Evolutionary conservation across 2,888 invertebrate genomes (phyloP).

Genomic region (Drosophila mimica): DNA sequence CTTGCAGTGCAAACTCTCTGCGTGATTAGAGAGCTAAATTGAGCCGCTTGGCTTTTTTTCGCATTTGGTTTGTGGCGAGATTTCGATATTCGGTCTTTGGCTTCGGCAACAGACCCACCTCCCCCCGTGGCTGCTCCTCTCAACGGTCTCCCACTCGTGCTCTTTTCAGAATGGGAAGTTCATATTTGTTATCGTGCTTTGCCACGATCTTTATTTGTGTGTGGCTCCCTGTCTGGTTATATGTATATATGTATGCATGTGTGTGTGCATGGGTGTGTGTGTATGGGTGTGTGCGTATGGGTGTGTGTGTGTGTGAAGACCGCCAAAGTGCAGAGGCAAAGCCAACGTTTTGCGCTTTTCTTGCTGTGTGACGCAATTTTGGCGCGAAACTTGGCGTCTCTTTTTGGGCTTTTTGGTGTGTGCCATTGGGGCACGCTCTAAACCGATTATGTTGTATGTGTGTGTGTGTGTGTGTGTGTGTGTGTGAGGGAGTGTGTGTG

Average conservation of each 20-base stretch:
- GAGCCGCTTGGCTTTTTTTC: conserved; percentile 54
- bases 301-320: conserved; percentile 42
- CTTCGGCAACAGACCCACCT: not conserved
- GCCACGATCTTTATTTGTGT: conserved; percentile 67
- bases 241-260: conserved; percentile 1
- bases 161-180: conserved; percentile 60
- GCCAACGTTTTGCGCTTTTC: conserved; percentile 43
- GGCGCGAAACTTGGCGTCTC: conserved; percentile 79
- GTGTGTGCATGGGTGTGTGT: conserved; percentile 13
- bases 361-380: conserved; percentile 75
- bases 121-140: not conserved
- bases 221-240: conserved; percentile 47
- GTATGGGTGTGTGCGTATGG: conserved; percentile 12
- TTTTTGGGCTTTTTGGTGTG: conserved; percentile 60
- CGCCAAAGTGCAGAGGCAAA: conserved; percentile 64
- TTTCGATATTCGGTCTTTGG: conserved; percentile 49
- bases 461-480: conserved; percentile 6
- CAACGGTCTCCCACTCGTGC: conserved; percentile 62
- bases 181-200: conserved; percentile 76
- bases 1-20: conserved; percentile 72
- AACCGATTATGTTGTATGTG: conserved; percentile 3
- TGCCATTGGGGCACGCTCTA: conserved; percentile 59
- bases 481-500: not conserved
- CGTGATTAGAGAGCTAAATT: conserved; percentile 80
- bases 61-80: conserved; percentile 39